Conservation (phyloP, 2,113 vertebrate species). For the Crypturellus undulatus region DNA sequence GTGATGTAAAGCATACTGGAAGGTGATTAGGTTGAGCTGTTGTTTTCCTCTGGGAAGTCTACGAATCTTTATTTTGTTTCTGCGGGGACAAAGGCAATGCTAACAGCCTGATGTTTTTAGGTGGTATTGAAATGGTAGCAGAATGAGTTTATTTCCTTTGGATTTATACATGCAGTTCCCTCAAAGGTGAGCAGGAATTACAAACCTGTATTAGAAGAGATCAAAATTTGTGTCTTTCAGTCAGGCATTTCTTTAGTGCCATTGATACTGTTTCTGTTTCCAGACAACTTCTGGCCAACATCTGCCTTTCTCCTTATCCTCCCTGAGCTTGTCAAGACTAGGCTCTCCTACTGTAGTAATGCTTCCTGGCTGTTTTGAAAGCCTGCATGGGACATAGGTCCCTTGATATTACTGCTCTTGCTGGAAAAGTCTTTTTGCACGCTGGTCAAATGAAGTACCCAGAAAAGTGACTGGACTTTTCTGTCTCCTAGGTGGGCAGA, state of each 20-base stretch:
- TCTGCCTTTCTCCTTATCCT: not conserved
- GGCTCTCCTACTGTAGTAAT: not conserved
- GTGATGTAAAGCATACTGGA: not conserved
- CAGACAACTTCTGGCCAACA: not conserved
- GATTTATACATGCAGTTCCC: not conserved
- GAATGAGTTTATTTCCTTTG: not conserved
- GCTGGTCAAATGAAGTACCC: not conserved
- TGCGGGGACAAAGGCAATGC: not conserved
- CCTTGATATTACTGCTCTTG: not conserved
- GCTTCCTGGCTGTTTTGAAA: not conserved
- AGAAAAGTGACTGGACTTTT: not conserved
- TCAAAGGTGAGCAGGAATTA: not conserved
- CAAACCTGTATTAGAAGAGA: not conserved
- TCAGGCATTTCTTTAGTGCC: not conserved
- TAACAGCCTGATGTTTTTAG: not conserved
- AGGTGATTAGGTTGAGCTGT: not conserved
- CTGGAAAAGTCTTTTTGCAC: not conserved
- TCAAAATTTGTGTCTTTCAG: not conserved
- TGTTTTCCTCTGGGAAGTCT: not conserved
- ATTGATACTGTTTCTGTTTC: not conserved
- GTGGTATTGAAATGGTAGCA: not conserved
- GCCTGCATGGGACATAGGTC: not conserved
- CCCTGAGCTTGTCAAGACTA: not conserved
- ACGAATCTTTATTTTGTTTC: not conserved
- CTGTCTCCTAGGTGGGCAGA: not conserved